Base-by-base conservation (phyloP, 2,888 invertebrate genomes). In the Trissolcus brochymenae region DNA sequence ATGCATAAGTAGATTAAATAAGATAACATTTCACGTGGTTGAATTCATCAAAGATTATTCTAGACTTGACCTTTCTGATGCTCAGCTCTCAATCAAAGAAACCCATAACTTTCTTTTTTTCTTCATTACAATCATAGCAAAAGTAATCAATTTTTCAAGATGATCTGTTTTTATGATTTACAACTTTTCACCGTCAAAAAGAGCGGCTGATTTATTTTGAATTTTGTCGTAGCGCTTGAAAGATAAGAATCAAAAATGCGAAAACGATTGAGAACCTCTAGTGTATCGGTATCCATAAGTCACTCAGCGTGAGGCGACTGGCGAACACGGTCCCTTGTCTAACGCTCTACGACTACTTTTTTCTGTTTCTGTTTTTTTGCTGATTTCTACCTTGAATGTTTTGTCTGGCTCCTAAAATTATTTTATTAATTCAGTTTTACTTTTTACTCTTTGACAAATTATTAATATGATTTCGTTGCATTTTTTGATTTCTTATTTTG, bases 301-400 rank as follows among this genome's bases (percentile, higher is more conserved):
- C 87, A 87, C 87, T 85, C 87, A 86, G 87, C 86, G 85, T 87
- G 87, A 83, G 86, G 84, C 81, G 75, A 81, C 82, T 82, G 81
- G 73, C 72, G 83, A 84, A 87, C 87, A 86, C 78, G 84, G 79
- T 76, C 83, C 81, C 67, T 74, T 71, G 80, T 79, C 81, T 80
- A 79, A 43, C 41, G 66, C 64, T 56, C 68, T 61, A 64, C 72
- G 61, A 62, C 74, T 59, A 70, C 62, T 71, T 51, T 67, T 64
- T 55, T 68, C 53, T 57, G 11, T 51, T 74, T 71, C 56, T 56
- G 4, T 7, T 56, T 59, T 14, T 66, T 25, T 71, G 65, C 17
- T 7, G 13, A 70, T 65, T 65, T 54, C 60, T 70, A 72, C 74
- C 62, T 71, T 41, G 40, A 51, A 11, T 68, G 53, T 59, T 78